A percentile compares a stretch with the other conserved stretches of the same genome.
These are phyloP conservation scores for Calameuta idolon DNA, from an alignment of 2,888 invertebrate species.

Conservation along the genomic window DNA sequence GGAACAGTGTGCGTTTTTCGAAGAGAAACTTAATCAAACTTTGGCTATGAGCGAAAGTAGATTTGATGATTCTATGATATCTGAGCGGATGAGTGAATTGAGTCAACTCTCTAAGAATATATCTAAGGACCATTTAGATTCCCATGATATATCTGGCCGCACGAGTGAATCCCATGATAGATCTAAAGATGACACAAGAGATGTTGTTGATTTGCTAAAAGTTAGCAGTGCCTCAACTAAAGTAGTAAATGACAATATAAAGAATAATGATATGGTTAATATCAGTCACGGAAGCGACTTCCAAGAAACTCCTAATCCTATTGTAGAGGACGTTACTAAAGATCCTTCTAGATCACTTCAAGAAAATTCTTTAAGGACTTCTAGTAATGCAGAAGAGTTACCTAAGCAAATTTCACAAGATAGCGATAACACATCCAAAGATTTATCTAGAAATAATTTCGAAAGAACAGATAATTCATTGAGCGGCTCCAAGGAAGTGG, in stretches of 20 bases:
- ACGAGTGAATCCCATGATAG: background rate
- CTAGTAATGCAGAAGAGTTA: background rate
- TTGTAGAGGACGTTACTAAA: background rate
- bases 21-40: slow-evolving; percentile 54
- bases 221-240: background rate
- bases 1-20: slow-evolving; percentile 58
- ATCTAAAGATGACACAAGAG: background rate
- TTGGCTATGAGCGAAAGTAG: slow-evolving; percentile 43
- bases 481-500: background rate
- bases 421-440: background rate
- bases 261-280: background rate
- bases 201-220: background rate
- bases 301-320: background rate
- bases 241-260: background rate
- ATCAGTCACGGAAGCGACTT: background rate
- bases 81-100: slow-evolving; percentile 24
- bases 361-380: background rate
- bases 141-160: background rate
- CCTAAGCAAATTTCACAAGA: background rate
- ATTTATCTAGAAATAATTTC: background rate
- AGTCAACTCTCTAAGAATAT: background rate
- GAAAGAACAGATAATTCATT: background rate
- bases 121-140: background rate
- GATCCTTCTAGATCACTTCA: background rate
- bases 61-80: slow-evolving; percentile 33